Base-by-base conservation (phyloP, 2,888 invertebrate genomes). In the Ectemnius lituratus region DNA sequence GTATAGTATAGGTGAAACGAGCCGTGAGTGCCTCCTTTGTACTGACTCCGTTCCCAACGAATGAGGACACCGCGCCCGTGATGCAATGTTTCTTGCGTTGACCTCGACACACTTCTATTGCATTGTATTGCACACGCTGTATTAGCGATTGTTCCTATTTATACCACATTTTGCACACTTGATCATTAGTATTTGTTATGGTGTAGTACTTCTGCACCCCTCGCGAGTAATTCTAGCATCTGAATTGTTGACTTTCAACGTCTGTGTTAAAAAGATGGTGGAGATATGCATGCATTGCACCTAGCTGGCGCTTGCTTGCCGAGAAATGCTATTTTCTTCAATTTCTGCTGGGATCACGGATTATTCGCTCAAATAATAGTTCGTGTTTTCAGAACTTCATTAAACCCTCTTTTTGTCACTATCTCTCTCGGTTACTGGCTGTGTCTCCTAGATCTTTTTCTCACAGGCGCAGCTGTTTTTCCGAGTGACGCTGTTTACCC, bases 341-440 rank as follows among this genome's bases (percentile, higher is more conserved):
- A 58, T 70, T 73, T 77, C 75, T 68, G 56, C 61, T 58, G 16
- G 71, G 67, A 67, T 75, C 75, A 75, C 70, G 70, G 67, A 52
- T 49, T 66, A 46, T 58, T 63, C 62, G 64, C 20, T 27, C 45
- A 62, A 49, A 60, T 27, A 37, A 37, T 37, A 37, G 37, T 37
- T 11, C 8, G 8, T 37, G 37, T 37, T 37, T 37, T 37, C 11
- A 37, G 37, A 37, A 37, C 37, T 37, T 37, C 37, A 4, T 37
- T 37, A 37, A 6, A 37, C 52, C 14, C 1, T 69, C 46, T 37
- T 62, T 27, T 18, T 52, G 6, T 52, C 16, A 37, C 52, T 61
- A 13, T 60, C 57, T 49, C 1, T 13, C 20, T 11, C 37, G 2
- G 1, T 4, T 37, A 11, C 37, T 37, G 1, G 8, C 37, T 37